Base-by-base conservation (phyloP, 1,140 invertebrate species). In the Manduca sexta region DNA sequence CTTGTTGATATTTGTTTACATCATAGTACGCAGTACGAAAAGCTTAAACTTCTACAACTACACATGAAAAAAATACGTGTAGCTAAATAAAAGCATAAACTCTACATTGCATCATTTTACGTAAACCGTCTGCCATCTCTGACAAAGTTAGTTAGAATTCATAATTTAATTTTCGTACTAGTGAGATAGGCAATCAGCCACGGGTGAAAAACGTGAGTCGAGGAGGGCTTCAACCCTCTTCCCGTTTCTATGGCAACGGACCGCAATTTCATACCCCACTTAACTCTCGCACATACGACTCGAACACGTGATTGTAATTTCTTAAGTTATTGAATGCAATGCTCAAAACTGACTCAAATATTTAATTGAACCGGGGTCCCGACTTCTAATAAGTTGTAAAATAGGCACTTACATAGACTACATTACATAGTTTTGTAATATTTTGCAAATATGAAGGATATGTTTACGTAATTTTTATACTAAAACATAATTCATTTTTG, bases 211-310 rank as follows among this genome's bases (percentile, higher is more conserved):
- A 52, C 48, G 47, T 56, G 45, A 55, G 46, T 34, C 39, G 43
- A 56, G 33, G 58, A 73, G 69, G 74, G 74, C 68, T 66, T 42
- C 61, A 71, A 64, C 77, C 76, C 80, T 70, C 70, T 73, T 51
- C 44, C 40, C 58, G 80, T 84, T 70, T 48, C 71, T 51, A 75
- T 84, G 57, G 72, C 54, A 72, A 84, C 80, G 56, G 56, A 54
- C 59, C 63, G 69, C 69, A 70, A 69, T 71, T 72, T 69, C 62
- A 74, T 76, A 67, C 70, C 63, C 60, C 52, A 58, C 60, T 58
- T 61, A 52, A 50, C 49, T 54, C 15, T 45, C 21, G 21, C 21
- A 5, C 4, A 26, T 8, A 26, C 8, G 21, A 26, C 21, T 26
- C 21, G 21, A 26, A 26, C 21, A 26, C 21, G 21, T 26, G 21